Evolutionary conservation across 1,140 invertebrate genomes (phyloP), one percentile per base, ranked within the genome.

Genomic region (Panonychus citri): DNA sequence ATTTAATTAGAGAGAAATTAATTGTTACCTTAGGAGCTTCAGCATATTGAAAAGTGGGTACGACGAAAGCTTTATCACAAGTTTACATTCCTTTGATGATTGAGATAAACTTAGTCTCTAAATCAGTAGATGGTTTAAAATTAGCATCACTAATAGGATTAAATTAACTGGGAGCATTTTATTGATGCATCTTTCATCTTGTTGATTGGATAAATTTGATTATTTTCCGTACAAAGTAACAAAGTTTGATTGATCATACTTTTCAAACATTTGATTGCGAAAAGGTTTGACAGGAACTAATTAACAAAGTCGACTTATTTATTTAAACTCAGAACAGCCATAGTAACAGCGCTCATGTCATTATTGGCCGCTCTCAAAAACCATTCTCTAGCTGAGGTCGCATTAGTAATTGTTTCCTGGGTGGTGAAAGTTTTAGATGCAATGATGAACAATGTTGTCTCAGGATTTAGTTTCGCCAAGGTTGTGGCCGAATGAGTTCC

Each of bases 381-480:
- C 95, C 95, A 99, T 50, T 77, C 72, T 68, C 95, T 95, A 1
- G 95, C 94, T 17, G 94, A 94, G 4, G 80, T 83, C 5, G 95
- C 94, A 74, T 99, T 99, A 19, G 94, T 97, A 61, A 99, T 95
- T 3, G 95, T 99, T 76, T 99, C 95, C 70, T 98, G 93, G 2
- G 95, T 99, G 12, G 64, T 65, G 55, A 65, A 65, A 49, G 64
- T 65, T 54, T 99, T 98, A 2, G 91, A 97, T 13, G 94, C 94
- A 68, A 99, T 88, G 64, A 99, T 94, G 70, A 99, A 99, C 2
- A 99, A 72, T 3, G 85, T 83, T 0, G 90, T 94, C 69, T 97
- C 90, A 3, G 90, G 82, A 70, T 85, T 79, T 5, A 98, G 68
- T 65, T 82, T 82, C 66, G 90, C 91, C 49, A 98, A 71, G 15